Percentiles rank a stretch among this genome's conserved stretches.
Conservation (phyloP, 1,140 invertebrate genomes). For the Lordiphosa mommai region DNA sequence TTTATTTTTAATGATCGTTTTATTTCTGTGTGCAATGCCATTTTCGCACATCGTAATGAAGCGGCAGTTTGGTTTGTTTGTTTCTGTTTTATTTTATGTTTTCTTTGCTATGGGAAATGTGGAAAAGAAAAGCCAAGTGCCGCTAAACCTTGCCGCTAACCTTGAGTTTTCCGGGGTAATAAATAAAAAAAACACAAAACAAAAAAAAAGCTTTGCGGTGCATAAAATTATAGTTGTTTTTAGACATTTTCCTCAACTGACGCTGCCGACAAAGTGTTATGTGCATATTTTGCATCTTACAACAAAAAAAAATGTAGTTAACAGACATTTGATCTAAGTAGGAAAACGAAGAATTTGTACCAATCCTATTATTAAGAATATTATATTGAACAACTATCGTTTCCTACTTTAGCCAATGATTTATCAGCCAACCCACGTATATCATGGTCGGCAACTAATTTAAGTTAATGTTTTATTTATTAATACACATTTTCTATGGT, state of each 20-base stretch:
- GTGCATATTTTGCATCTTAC: too few relatives aligned
- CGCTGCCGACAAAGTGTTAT: too few relatives aligned
- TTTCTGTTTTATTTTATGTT: not conserved
- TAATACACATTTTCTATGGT: too few relatives aligned
- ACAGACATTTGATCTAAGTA: too few relatives aligned
- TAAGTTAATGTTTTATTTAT: not conserved
- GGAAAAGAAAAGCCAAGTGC: conserved; percentile 15
- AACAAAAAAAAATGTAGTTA: too few relatives aligned
- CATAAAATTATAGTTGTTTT: too few relatives aligned
- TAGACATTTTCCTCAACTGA: too few relatives aligned
- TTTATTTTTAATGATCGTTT: not conserved
- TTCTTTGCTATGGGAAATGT: conserved; percentile 3
- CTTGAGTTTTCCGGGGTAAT: conserved; percentile 15
- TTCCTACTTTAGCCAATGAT: too few relatives aligned
- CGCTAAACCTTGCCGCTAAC: conserved; percentile 1
- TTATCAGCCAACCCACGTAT: too few relatives aligned
- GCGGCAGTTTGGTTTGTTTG: not conserved
- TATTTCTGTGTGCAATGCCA: not conserved
- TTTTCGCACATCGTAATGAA: conserved; percentile 1
- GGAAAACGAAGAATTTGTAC: too few relatives aligned
- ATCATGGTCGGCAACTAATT: conserved; percentile 5
- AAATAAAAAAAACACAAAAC: not conserved
- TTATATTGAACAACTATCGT: too few relatives aligned
- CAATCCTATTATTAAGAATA: too few relatives aligned
- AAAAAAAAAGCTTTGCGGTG: conserved; percentile 5